These are phyloP conservation scores for Atlantisia rogersi DNA, from an alignment of 2,113 vertebrate species.

Conservation along the genomic window DNA sequence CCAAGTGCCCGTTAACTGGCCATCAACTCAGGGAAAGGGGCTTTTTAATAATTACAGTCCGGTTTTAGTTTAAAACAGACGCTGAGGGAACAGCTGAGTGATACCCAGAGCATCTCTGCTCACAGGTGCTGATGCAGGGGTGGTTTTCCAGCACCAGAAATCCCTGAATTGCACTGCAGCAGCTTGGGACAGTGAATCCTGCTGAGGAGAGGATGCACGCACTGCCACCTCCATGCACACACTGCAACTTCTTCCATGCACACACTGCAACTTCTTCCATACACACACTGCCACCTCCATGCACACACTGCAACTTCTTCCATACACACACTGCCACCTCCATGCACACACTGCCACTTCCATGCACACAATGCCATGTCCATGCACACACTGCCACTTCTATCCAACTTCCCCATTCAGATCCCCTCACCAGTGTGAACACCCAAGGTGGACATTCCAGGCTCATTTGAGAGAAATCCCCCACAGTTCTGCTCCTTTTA, in stretches of 20 bases:
- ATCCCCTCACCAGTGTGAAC: background rate
- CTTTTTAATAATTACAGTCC: conserved; percentile 13
- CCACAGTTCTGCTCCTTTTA: background rate
- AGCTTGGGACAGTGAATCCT: background rate
- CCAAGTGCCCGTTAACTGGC: conserved; percentile 74
- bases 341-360: too few species aligned
- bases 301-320: too few species aligned
- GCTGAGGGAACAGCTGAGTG: background rate
- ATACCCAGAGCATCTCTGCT: background rate
- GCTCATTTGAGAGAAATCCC: too few species aligned
- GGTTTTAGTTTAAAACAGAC: background rate
- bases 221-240: too few species aligned
- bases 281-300: too few species aligned
- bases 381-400: too few species aligned
- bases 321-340: too few species aligned
- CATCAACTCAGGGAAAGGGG: conserved; percentile 29
- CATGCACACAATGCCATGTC: too few species aligned
- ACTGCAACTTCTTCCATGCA: too few species aligned
- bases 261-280: too few species aligned
- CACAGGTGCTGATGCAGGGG: background rate
- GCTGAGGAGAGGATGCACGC: background rate
- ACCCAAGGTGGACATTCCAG: background rate
- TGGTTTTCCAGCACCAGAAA: background rate
- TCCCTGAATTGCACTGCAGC: background rate
- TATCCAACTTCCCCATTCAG: background rate